These are phyloP conservation scores for Drosophila rubida DNA, from an alignment of 2,888 invertebrate genomes.

Conservation along the genomic window DNA sequence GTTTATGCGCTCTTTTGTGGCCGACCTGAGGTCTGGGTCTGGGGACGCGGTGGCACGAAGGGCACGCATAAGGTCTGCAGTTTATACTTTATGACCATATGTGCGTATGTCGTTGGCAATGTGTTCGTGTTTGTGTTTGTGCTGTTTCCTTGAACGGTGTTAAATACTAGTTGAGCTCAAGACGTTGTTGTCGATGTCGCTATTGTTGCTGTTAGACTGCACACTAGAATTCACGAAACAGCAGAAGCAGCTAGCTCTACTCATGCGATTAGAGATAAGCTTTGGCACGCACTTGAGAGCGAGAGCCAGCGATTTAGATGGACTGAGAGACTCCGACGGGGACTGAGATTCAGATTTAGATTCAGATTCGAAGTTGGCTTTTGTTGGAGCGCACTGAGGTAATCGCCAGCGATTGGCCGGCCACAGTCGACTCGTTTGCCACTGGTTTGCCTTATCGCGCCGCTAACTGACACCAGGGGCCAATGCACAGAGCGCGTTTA, in stretches of 20 bases:
- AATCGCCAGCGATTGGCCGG: constrained; percentile 22
- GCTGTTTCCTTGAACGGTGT: constrained; percentile 65
- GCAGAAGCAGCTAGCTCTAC: constrained; percentile 12
- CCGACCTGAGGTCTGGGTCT: constrained; percentile 5
- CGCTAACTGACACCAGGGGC: constrained; percentile 57
- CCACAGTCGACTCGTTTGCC: constrained; percentile 43
- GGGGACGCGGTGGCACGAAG: constrained; percentile 52
- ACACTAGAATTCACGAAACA: constrained; percentile 45
- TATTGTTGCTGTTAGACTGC: constrained; percentile 37
- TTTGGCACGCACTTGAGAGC: constrained; percentile 35
- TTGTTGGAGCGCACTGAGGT: constrained; percentile 13
- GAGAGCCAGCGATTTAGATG: constrained; percentile 10
- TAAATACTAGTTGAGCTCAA: constrained; percentile 56
- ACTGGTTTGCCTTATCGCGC: constrained; percentile 79
- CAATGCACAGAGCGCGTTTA: constrained; percentile 55
- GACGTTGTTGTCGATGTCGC: constrained; percentile 16
- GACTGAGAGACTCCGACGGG: neutral
- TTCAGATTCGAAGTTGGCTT: constrained; percentile 6
- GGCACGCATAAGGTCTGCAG: constrained; percentile 75
- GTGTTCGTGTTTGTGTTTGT: constrained; percentile 20
- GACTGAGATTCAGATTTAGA: constrained; percentile 11
- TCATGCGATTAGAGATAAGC: constrained; percentile 33
- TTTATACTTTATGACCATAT: constrained; percentile 43
- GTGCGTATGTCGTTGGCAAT: neutral
- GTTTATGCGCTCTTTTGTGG: constrained; percentile 52